Percentiles rank a stretch among this genome's conserved stretches.
Evolutionary conservation across 2,888 invertebrate species (phyloP).

Genomic region (Drosophila suboccidentalis): DNA sequence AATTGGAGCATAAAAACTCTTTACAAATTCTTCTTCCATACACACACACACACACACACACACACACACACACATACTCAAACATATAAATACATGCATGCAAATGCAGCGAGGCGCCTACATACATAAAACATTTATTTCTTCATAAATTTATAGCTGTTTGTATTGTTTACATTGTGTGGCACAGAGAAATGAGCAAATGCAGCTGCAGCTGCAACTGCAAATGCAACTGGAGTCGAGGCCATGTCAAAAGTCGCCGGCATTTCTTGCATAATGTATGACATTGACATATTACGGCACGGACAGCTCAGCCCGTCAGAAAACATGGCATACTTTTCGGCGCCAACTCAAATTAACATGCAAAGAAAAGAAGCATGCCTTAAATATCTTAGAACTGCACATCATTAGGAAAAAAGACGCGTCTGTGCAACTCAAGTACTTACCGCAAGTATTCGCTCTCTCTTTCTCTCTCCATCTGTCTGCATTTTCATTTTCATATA

Average conservation of each 20-base stretch:
- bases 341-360: slow-evolving; percentile 16
- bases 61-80: slow-evolving; percentile 1
- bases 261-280: slow-evolving; percentile 73
- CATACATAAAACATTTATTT: slow-evolving; percentile 52
- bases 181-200: slow-evolving; percentile 48
- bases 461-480: not conserved
- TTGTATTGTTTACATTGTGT: slow-evolving; percentile 29
- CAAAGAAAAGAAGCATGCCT: slow-evolving; percentile 12
- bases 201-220: slow-evolving; percentile 34
- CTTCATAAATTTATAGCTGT: slow-evolving; percentile 64
- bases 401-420: slow-evolving; percentile 61
- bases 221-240: slow-evolving; percentile 29
- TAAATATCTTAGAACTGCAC: slow-evolving; percentile 53
- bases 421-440: slow-evolving; percentile 37
- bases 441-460: slow-evolving; percentile 23
- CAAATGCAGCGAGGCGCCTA: slow-evolving; percentile 38
- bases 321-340: slow-evolving; percentile 54
- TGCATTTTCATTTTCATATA: not conserved
- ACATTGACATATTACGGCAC: slow-evolving; percentile 70
- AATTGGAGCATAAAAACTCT: slow-evolving; percentile 80
- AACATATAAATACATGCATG: slow-evolving; percentile 17
- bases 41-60: not conserved
- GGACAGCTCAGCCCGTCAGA: slow-evolving; percentile 20
- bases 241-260: slow-evolving; percentile 34
- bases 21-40: slow-evolving; percentile 48